These are phyloP conservation scores for Sarcophaga rosellei DNA, from an alignment of 2,888 invertebrate species.

Conservation along the genomic window DNA sequence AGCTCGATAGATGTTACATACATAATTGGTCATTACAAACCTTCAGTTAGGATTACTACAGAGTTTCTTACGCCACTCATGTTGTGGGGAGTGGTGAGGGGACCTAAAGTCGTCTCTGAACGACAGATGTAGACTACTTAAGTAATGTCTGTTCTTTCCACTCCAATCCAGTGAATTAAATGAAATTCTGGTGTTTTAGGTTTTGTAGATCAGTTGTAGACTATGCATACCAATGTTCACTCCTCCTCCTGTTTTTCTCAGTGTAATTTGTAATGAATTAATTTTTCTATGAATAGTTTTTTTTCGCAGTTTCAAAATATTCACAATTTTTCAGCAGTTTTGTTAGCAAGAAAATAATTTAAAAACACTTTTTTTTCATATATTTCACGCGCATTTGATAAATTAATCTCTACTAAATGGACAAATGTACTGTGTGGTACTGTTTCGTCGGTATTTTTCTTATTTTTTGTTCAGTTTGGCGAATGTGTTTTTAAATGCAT, in stretches of 20 bases:
- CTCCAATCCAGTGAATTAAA: too few relatives aligned
- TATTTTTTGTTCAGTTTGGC: background rate
- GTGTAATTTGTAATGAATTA: background rate
- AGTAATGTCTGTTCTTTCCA: too few relatives aligned
- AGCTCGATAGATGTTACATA: too few relatives aligned
- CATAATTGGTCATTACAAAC: too few relatives aligned
- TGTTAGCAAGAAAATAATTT: background rate
- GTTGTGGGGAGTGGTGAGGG: too few relatives aligned
- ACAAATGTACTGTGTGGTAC: slow-evolving; percentile 42
- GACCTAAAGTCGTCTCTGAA: too few relatives aligned
- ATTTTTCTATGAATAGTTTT: background rate
- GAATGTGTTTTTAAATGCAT: slow-evolving; percentile 56
- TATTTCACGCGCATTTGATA: slow-evolving; percentile 40
- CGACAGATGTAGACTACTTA: too few relatives aligned
- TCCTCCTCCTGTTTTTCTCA: background rate
- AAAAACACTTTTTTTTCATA: background rate
- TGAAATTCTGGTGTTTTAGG: too few relatives aligned
- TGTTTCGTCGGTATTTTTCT: slow-evolving; percentile 6
- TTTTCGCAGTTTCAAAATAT: background rate
- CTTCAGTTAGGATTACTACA: too few relatives aligned
- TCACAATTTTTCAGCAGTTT: background rate
- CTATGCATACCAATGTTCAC: too few relatives aligned
- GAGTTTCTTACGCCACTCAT: too few relatives aligned
- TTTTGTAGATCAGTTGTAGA: too few relatives aligned
- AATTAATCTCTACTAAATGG: slow-evolving; percentile 56